Evolutionary conservation across 2,113 vertebrate species (phyloP), one percentile per base, ranked within the genome.

Genomic region (Amblyopsis rosae): DNA sequence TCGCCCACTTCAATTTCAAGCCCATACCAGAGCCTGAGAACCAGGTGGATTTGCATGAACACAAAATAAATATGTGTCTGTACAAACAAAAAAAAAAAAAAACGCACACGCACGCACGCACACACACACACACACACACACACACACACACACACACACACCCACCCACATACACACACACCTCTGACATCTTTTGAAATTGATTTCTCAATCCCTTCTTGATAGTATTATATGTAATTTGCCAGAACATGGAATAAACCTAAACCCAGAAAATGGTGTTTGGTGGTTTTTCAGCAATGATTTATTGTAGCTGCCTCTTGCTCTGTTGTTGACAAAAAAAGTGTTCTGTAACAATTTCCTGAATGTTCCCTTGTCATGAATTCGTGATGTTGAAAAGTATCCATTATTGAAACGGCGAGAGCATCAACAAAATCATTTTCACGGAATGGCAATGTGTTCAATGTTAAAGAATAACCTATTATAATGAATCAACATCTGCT

Each of bases 21-120:
- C 72, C 78, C 73, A 70, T 67, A 70, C 67, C 62, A 74, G 75
- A 67, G 65, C 68, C 63, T 19, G 35, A n/a, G 72, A 80, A 78
- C 63, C 65, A 73, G 77, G 76, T 79, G 61, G 67, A 81, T 82
- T 83, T 78, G 72, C 65, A 72, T 80, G 68, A 86, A 82, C 26
- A 79, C 62, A 26, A 55, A 17, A 17, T 55, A 55, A 9, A n/a
- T 17, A 8, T 55, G n/a, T 19, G 10, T 11, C 19, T 10, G n/a
- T 4, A 17, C 32, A 5, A n/a, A 32, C 68, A 59, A 69, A 35
- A 59, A 16, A 17, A 41, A 13, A 13, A 26, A 59, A 33, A 19
- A 9, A n/a, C 46, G 63, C 59, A 61, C 12, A 48, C 70, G 67
- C 50, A 61, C 19, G 13, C 33, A 15, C 56, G 53, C 26, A 58